Evolutionary conservation across 92 coral and sea anemone species (phyloP).

Genomic region (Paramuricea clavata): DNA sequence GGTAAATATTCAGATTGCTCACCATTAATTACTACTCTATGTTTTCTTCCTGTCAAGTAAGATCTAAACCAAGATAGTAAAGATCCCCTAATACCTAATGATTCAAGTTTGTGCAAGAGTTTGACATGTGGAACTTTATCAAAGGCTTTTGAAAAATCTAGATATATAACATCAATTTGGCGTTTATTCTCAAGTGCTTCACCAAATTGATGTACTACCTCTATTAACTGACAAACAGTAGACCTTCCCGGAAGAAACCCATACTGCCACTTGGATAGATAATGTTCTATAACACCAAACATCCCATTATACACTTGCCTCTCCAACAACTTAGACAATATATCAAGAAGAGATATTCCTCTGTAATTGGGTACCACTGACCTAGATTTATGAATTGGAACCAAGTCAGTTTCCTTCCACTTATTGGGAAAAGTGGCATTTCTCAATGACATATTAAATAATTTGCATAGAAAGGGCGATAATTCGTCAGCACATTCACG

Average conservation of each 20-base stretch:
- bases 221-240: conserved; percentile 33
- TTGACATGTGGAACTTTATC: conserved; percentile 18
- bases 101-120: background rate
- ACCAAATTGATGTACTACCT: conserved; percentile 39
- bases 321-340: conserved; percentile 51
- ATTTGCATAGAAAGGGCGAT: background rate
- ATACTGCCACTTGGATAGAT: conserved; percentile 56
- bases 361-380: conserved; percentile 41
- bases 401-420: conserved; percentile 62
- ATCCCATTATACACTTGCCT: conserved; percentile 42
- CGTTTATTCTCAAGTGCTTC: conserved; percentile 20
- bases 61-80: background rate
- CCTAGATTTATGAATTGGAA: conserved; percentile 51
- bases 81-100: background rate
- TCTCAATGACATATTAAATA: conserved; percentile 26
- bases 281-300: conserved; percentile 18
- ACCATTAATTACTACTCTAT: conserved; percentile 1
- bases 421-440: conserved; percentile 47
- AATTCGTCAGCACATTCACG: background rate
- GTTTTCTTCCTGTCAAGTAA: background rate
- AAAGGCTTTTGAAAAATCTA: conserved; percentile 30
- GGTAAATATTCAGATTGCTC: background rate
- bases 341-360: conserved; percentile 52
- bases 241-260: conserved; percentile 56
- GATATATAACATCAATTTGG: conserved; percentile 44